These are phyloP conservation scores for Cyclophora punctaria DNA, from an alignment of 2,888 invertebrate species.

Conservation along the genomic window DNA sequence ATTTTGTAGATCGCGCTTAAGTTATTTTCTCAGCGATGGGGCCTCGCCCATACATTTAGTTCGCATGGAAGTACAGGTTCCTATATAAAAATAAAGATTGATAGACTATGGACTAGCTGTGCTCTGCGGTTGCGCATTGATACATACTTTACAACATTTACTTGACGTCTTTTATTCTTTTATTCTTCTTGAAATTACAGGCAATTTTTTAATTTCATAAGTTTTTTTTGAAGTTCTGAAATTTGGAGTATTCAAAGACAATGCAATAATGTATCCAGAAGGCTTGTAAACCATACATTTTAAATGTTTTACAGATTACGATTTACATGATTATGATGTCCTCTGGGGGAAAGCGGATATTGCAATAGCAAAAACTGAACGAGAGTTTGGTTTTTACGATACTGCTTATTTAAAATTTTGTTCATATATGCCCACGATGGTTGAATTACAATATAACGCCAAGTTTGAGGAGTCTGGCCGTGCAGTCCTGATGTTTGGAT, in stretches of 20 bases:
- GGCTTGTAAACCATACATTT: neutral
- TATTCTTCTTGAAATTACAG: neutral
- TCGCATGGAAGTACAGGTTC: no score
- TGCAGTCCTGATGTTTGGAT: constrained; percentile 13
- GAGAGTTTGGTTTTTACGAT: constrained; percentile 24
- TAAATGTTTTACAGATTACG: constrained; percentile 27
- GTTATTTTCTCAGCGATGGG: no score
- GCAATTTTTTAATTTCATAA: neutral
- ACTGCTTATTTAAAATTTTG: constrained; percentile 15
- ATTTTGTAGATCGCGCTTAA: no score
- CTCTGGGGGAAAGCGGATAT: constrained; percentile 42
- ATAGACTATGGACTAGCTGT: no score
- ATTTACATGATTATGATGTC: constrained; percentile 25
- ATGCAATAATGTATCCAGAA: neutral
- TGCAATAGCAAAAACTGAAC: constrained; percentile 37
- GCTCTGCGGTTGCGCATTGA: no score
- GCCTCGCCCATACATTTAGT: no score
- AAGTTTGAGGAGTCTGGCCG: constrained; percentile 4
- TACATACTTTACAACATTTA: no score
- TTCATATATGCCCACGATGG: constrained; percentile 24
- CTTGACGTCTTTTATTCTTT: no score
- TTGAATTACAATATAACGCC: constrained; percentile 29
- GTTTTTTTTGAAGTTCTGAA: neutral
- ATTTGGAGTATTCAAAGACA: neutral
- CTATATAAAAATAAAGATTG: no score